These are phyloP conservation scores for Patella vulgata DNA, from an alignment of 1,140 invertebrate species.

Conservation along the genomic window DNA sequence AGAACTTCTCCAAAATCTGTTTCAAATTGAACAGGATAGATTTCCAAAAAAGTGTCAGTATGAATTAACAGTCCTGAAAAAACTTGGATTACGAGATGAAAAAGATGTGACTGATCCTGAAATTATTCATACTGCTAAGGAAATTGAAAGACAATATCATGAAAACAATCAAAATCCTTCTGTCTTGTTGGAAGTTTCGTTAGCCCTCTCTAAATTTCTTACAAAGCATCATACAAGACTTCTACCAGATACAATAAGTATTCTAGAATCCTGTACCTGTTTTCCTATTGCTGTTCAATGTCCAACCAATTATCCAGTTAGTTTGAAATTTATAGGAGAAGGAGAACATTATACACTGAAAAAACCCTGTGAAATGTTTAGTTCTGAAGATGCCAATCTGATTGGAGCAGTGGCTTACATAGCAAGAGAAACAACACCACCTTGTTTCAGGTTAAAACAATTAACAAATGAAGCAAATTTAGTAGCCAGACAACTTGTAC, in stretches of 20 bases:
- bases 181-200: no score
- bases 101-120: slow-evolving; percentile 13
- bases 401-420: background rate
- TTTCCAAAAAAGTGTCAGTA: slow-evolving; percentile 19
- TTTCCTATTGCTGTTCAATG: no score
- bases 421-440: background rate
- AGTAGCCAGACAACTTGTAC: no score
- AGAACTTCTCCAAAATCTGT: slow-evolving; percentile 9
- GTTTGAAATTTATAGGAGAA: no score
- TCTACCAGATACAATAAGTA: no score
- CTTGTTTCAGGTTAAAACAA: background rate
- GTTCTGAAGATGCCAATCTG: background rate
- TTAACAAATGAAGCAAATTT: no score
- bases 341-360: no score
- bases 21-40: slow-evolving; percentile 17
- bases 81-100: slow-evolving; percentile 13
- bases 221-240: no score
- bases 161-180: slow-evolving; percentile 8
- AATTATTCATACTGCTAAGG: slow-evolving; percentile 13
- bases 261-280: no score
- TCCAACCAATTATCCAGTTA: no score
- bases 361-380: background rate
- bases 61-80: slow-evolving; percentile 5
- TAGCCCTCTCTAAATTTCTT: no score
- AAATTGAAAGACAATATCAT: slow-evolving; percentile 10